Conservation (phyloP, 2,888 invertebrate genomes). For the Tetropium fuscum region DNA sequence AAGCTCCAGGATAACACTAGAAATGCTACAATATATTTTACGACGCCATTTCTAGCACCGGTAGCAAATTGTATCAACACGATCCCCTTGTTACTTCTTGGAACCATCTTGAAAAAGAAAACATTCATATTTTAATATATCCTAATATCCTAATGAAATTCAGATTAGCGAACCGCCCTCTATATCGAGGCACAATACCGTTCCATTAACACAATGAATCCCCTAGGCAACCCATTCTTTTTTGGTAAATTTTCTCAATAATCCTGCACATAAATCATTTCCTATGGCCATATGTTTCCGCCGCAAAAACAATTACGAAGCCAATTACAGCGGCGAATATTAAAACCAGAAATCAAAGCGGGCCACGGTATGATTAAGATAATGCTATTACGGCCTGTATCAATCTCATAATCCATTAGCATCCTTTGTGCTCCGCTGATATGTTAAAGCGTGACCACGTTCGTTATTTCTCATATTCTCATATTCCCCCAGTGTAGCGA, state of each 20-base stretch:
- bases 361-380: constrained; percentile 60
- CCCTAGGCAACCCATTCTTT: constrained; percentile 21
- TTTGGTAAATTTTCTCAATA: constrained; percentile 38
- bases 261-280: constrained; percentile 49
- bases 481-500: constrained; percentile 24
- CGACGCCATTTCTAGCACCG: background rate
- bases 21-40: too few relatives aligned
- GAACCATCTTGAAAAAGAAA: background rate
- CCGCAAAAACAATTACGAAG: constrained; percentile 61
- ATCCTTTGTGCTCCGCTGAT: constrained; percentile 54
- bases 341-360: constrained; percentile 64
- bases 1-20: too few relatives aligned
- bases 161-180: constrained; percentile 28
- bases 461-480: constrained; percentile 50
- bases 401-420: constrained; percentile 59
- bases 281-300: constrained; percentile 49
- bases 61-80: background rate
- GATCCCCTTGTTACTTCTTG: too few relatives aligned
- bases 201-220: constrained; percentile 28
- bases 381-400: constrained; percentile 58
- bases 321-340: constrained; percentile 60
- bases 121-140: constrained; percentile 10
- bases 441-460: constrained; percentile 53
- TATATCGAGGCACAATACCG: constrained; percentile 25
- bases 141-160: constrained; percentile 27